These are phyloP conservation scores for Plebejus melissa DNA, from an alignment of 2,888 invertebrate genomes.

Conservation along the genomic window DNA sequence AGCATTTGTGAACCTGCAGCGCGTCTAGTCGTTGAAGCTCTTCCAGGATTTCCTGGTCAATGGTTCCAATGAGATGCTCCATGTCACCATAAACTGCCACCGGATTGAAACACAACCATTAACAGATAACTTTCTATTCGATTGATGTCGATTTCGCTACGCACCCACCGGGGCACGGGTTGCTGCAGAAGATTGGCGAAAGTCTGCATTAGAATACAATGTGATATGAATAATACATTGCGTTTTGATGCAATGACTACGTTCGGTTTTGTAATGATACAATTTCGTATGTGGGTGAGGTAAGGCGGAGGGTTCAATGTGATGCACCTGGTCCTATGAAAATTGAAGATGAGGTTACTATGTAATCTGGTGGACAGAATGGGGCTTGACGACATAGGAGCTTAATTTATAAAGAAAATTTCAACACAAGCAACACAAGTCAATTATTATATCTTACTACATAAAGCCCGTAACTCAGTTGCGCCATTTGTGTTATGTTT, in stretches of 20 bases:
- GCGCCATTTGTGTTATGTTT: no score
- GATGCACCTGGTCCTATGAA: not conserved
- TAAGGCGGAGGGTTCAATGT: slow-evolving; percentile 14
- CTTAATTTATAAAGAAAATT: not conserved
- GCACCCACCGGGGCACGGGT: slow-evolving; percentile 50
- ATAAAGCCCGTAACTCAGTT: no score
- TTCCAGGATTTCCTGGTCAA: not conserved
- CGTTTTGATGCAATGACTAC: slow-evolving; percentile 58
- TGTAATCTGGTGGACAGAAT: not conserved
- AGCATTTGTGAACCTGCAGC: not conserved
- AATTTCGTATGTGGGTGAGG: slow-evolving; percentile 39
- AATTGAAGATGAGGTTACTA: not conserved
- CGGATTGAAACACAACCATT: slow-evolving; percentile 26
- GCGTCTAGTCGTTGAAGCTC: not conserved
- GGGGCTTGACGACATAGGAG: not conserved
- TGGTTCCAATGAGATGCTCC: slow-evolving; percentile 7
- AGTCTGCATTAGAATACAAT: slow-evolving; percentile 77
- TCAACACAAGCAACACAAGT: not conserved
- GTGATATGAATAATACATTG: slow-evolving; percentile 68
- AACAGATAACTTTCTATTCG: slow-evolving; percentile 30
- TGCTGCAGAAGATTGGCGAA: slow-evolving; percentile 72
- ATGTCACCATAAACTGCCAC: slow-evolving; percentile 3
- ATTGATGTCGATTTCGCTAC: slow-evolving; percentile 34
- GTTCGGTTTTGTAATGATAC: slow-evolving; percentile 50
- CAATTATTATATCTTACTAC: not conserved